Evolutionary conservation across 2,888 invertebrate species (phyloP).

Genomic region (Melikaiella ostensackeni): DNA sequence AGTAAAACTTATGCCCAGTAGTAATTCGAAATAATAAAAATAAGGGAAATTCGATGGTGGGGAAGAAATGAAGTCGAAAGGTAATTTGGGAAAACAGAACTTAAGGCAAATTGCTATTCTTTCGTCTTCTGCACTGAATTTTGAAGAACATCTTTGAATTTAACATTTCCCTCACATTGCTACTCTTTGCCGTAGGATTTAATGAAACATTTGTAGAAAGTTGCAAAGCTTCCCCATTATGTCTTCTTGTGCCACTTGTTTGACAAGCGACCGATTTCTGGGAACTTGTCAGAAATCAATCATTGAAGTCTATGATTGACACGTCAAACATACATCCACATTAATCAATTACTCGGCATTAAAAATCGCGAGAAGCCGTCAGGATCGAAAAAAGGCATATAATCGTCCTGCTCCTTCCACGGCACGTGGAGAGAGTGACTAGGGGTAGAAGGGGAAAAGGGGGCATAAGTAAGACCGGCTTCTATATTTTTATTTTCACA

Average conservation of each 20-base stretch:
- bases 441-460: not conserved
- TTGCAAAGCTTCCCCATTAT: not conserved
- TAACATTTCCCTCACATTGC: too few relatives aligned
- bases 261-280: not conserved
- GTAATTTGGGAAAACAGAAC: too few relatives aligned
- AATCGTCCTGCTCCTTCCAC: not conserved
- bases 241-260: not conserved
- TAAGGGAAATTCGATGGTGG: too few relatives aligned
- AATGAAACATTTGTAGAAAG: not conserved
- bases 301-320: slow-evolving; percentile 18
- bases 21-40: too few relatives aligned
- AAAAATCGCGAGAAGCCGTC: slow-evolving; percentile 14
- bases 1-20: too few relatives aligned
- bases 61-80: too few relatives aligned
- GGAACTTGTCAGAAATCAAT: slow-evolving; percentile 18
- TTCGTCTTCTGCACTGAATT: too few relatives aligned
- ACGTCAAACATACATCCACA: slow-evolving; percentile 6
- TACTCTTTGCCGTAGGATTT: too few relatives aligned
- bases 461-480: not conserved
- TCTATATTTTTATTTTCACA: slow-evolving; percentile 52
- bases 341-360: slow-evolving; percentile 14
- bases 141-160: too few relatives aligned
- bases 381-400: not conserved
- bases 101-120: too few relatives aligned
- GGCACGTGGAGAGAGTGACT: not conserved